Evolutionary conservation across 2,888 invertebrate genomes (phyloP), one percentile per base, ranked within the genome.

Genomic region (Salpingus planirostris): DNA sequence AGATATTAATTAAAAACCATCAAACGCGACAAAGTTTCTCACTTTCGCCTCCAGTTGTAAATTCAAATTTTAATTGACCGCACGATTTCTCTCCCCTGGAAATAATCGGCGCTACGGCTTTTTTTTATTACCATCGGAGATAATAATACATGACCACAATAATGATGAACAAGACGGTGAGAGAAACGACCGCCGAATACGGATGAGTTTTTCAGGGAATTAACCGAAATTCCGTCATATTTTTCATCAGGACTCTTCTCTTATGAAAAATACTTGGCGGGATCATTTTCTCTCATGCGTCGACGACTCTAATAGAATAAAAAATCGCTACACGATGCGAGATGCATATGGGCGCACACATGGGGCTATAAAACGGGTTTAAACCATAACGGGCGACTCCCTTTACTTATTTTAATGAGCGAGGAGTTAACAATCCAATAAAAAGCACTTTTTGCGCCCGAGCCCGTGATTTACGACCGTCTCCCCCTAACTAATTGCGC

Each of bases 401-500:
- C 29, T 46, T 32, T 36, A 35, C 40, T 30, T 39, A 40, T 39
- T 44, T 44, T 49, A 46, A 45, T 45, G 45, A 43, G 32, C 36
- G 34, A 33, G 33, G 32, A 44, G 41, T 41, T 39, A 42, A 46
- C 43, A 48, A 43, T 45, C 41, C 40, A 43, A 46, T 43, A 41
- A 44, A 34, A 34, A 26, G 39, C 30, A 38, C 43, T 47, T 47
- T 23, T 49, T 46, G 43, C 43, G 40, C 33, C 28, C 22, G 22
- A 15, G 34, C 36, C 11, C 23, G 11, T 43, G 43, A 46, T 46
- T 46, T 43, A 46, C 42, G 27, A 28, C 40, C 24, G 22, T 43
- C 31, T 39, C 12, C 11, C 15, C 12, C 26, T 22, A 15, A 15
- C 30, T 30, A 30, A 35, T 35, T 35, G 28, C 30, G 30, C 25